Evolutionary conservation across 2,113 vertebrate species (phyloP).

Genomic region (Dipodomys stephensi): DNA sequence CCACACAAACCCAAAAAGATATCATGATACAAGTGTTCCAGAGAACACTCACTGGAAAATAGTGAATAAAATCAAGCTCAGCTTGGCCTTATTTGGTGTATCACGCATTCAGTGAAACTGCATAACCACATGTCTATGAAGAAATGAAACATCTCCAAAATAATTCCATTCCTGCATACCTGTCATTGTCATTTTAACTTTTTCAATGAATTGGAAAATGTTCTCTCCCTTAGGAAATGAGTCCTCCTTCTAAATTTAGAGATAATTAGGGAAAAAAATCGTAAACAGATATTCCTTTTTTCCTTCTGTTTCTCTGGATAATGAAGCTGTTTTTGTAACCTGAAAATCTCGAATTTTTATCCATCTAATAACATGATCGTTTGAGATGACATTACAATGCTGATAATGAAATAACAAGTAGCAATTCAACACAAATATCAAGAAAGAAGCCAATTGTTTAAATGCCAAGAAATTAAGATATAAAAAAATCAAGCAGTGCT

Average conservation of each 20-base stretch:
- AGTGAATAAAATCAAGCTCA: background rate
- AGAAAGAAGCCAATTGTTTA: background rate
- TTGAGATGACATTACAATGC: background rate
- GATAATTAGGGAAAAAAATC: background rate
- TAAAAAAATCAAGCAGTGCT: background rate
- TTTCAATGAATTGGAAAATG: background rate
- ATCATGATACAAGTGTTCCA: background rate
- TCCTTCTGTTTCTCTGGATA: background rate
- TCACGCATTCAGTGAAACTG: background rate
- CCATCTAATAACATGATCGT: background rate
- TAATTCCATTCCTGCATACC: background rate
- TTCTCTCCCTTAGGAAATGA: background rate
- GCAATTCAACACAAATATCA: background rate
- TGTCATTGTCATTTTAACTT: background rate
- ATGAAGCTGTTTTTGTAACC: background rate
- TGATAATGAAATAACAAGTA: conserved; percentile 22
- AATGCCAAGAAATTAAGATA: background rate
- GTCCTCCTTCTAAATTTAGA: background rate
- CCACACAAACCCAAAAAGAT: background rate
- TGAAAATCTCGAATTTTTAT: background rate
- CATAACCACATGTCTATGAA: background rate
- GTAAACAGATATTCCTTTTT: background rate
- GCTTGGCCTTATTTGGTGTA: background rate
- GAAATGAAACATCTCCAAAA: background rate
- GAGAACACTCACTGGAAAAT: background rate